Base-by-base conservation (phyloP, 2,888 invertebrate species). In the Apodemia zela region DNA sequence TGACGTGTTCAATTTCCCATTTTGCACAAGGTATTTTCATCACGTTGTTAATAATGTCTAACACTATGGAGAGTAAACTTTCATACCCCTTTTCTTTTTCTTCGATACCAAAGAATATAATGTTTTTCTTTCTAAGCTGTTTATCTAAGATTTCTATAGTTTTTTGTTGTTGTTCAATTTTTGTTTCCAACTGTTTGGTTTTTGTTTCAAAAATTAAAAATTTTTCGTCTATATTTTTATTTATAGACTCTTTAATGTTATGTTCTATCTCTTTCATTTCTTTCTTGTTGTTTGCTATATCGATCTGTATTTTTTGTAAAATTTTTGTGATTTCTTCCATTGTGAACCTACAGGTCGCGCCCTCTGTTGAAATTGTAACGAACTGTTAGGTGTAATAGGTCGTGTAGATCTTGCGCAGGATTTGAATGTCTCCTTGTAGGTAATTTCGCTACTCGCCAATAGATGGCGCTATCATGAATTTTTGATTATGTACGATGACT, bases 161-260 rank as follows among this genome's bases (percentile, higher is more conserved):
- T 67, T 67, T 70, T 66, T 71, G 69, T 65, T 75, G 73, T 62
- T 70, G 57, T 65, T 73, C 69, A 3, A 75, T 63, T 71, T 72
- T 70, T 21, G 42, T 49, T 64, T 70, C 69, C 4, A 71, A 51
- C 35, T 65, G 25, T 10, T 62, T 68, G n/a, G 68, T 72, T 69
- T 67, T 69, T 29, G 51, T 25, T 63, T 68, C 68, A 6, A 72
- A 64, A 1, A 25, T 47, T 3, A 61, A 49, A 25, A 72, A 72
- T 68, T 72, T 72, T 60, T 66, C 67, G 58, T 72, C 67, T 38
- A 71, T 71, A 38, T 72, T 71, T 13, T 64, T 71, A 59, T 69
- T 72, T 54, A 73, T 71, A 5, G 70, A 61, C 29, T 67, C 62
- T 33, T 68, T 72, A n/a, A 72, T 72, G 64, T 70, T 71, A 63